Conservation (phyloP, 2,113 vertebrate genomes). For the Macrotis lagotis region DNA sequence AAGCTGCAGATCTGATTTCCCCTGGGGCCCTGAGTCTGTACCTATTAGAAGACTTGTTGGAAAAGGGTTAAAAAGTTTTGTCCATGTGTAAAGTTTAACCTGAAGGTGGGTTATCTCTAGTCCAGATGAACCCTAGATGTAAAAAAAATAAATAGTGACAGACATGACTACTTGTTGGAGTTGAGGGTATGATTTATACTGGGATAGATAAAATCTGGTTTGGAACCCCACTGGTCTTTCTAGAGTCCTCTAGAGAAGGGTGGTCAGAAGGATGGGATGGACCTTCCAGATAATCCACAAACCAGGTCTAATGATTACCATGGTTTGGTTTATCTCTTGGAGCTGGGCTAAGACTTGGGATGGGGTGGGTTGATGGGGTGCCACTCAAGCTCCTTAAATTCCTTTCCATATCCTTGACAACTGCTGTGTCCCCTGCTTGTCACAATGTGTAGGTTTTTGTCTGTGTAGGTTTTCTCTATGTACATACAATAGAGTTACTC, state of each 20-base stretch:
- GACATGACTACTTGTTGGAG: neutral
- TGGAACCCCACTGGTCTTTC: neutral
- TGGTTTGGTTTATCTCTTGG: neutral
- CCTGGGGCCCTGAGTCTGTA: neutral
- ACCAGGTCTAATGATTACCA: neutral
- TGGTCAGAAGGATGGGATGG: neutral
- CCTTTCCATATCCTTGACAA: neutral
- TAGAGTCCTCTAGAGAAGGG: slow-evolving; percentile 40
- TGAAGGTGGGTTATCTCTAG: slow-evolving; percentile 7
- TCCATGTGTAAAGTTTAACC: neutral
- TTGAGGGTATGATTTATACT: neutral
- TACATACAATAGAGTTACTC: slow-evolving; percentile 44
- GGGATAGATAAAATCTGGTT: neutral
- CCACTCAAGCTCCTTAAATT: neutral
- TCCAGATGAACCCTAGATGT: neutral
- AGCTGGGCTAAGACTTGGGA: neutral
- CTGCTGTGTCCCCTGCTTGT: neutral
- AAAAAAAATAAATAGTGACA: neutral
- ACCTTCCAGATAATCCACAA: neutral
- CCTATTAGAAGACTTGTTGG: neutral
- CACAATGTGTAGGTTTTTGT: neutral
- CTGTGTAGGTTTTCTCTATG: neutral
- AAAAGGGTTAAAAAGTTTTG: neutral
- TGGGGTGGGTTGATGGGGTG: neutral
- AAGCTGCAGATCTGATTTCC: neutral